Evolutionary conservation across 2,888 invertebrate genomes (phyloP), one percentile per base, ranked within the genome.

Genomic region (Heteropelma amictum): DNA sequence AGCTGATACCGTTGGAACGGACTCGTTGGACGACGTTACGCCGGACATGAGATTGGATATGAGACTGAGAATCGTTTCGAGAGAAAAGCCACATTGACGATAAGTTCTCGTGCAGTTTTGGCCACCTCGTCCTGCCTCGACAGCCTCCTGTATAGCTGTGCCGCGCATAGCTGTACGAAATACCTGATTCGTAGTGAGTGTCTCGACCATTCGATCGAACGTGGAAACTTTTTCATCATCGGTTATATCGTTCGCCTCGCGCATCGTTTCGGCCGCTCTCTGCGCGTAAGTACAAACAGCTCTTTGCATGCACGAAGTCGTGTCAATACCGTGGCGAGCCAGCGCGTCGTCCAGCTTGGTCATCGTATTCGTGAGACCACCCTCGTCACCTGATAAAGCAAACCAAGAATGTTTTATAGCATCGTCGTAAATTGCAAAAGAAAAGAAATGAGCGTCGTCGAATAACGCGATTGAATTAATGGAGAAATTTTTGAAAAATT

Each of bases 221-320:
- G 86, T 80, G 0, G 88, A 85, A n/a, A 72, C 67, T 1, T 82
- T 78, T 10, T 82, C 83, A 1, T 82, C 82, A 26, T 79, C 79
- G 0, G 49, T 58, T 14, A 77, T 77, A 17, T 80, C 78, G 33
- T 80, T 79, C 0, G 81, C 82, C 2, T 81, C 75, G 2, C 78
- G 79, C 14, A 85, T 70, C 0, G 85, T 82, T 19, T 82, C 79
- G 0, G 86, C 93, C 0, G 95, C 94, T 35, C 93, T 91, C 78
- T 94, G 93, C 0, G 95, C 93, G 84, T 95, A 95, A 0, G 93
- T 93, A 82, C 94, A 94, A 28, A 93, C 89, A 3, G 91, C 90
- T 64, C 92, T 90, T 85, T 93, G 93, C 77, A 92, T 89, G 80
- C 94, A 94, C 0, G 91, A 90, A 0, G 92, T 91, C 1, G 93